phyloP scores from a whole-genome alignment of 1,140 invertebrate species.

The Cyphomyrmex costatus region DNA sequence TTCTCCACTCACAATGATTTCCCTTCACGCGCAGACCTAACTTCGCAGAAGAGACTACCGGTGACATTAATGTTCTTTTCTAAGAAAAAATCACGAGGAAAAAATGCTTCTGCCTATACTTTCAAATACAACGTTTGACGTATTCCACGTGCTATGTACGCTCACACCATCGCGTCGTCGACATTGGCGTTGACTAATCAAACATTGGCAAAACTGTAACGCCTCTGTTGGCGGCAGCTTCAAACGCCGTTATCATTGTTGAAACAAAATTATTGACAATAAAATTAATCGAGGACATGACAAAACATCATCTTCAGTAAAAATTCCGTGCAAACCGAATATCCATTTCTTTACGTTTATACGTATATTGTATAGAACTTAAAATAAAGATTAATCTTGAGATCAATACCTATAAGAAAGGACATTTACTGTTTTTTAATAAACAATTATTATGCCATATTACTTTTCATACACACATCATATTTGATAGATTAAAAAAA shows the following conservation, averaged over 20 bases:
- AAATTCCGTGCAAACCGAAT: neutral
- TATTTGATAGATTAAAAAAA: slow-evolving; percentile 4
- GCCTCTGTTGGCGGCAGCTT: slow-evolving; percentile 23
- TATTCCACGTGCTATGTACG: neutral
- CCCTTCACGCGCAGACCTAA: neutral
- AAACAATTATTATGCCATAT: neutral
- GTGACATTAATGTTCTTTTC: neutral
- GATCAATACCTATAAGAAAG: neutral
- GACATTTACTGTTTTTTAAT: neutral
- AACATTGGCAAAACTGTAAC: neutral
- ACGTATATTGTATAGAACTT: neutral
- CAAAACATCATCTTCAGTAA: neutral
- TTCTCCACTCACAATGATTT: neutral
- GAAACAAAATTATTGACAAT: neutral
- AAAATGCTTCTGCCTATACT: neutral
- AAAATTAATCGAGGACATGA: neutral
- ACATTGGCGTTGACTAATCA: neutral
- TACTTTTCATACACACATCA: neutral
- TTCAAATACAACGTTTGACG: neutral
- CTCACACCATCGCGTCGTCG: neutral
- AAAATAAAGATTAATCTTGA: neutral
- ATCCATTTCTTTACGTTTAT: neutral
- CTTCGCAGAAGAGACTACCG: neutral
- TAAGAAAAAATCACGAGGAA: neutral
- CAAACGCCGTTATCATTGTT: neutral